Evolutionary conservation across 2,888 invertebrate species (phyloP), one percentile per base, ranked within the genome.

Genomic region (Erebia epiphron): DNA sequence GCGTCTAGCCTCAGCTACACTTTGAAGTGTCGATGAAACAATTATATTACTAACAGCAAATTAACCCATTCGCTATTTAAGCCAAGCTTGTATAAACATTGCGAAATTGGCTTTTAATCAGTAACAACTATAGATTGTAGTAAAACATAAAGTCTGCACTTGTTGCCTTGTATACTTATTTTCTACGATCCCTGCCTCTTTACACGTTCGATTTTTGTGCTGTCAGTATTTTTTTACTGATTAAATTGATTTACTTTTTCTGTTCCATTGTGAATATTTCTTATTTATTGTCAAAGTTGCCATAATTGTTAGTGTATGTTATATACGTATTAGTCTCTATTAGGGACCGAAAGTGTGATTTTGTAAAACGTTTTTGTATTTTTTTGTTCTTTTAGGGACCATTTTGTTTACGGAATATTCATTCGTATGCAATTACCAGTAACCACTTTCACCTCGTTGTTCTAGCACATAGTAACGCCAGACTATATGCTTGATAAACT

Each of bases 241-340:
- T 64, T 61, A 68, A 70, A 70, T 72, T 54, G 76, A 78, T 81
- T 77, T 67, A 26, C 1, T 78, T 76, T 83, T 83, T 83, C 80
- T 80, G 80, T 85, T 81, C 86, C 83, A 82, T 85, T 91, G 90
- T 91, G 91, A 88, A 90, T 91, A 89, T 86, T 84, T 85, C 86
- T 91, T 92, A 93, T 93, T 93, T 93, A 93, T 92, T 92, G 87
- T 92, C 92, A 89, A 92, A 85, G 93, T 93, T 93, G 93, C 93
- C 93, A 93, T 93, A 93, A 90, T 90, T 92, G 87, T 92, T 92
- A 92, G 91, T 88, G 91, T 92, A 91, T 91, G 87, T 90, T 89
- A 88, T 87, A 91, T 91, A 91, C 91, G 92, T 92, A 91, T 89
- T 84, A 84, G 84, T 91, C 89, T 90, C 87, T 85, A 76, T 80